Base-by-base conservation (phyloP, 1,140 invertebrate genomes). In the Apis florea region DNA sequence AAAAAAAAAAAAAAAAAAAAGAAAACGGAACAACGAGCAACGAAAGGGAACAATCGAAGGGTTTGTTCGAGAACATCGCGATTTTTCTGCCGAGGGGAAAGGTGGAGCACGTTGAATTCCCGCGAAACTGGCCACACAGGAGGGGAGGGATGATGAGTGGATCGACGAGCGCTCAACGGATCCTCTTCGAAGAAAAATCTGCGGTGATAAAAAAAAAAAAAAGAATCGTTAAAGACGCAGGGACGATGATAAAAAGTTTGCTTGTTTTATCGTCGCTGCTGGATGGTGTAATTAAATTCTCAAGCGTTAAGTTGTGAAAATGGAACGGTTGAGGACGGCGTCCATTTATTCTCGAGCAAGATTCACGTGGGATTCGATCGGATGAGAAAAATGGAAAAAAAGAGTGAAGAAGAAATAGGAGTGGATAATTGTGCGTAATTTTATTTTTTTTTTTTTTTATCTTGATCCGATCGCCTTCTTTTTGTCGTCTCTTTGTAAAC, bases 271-370 rank as follows among this genome's bases (percentile, higher is more conserved):
- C 40, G 54, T 15, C 40, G 2, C 24, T n/a, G n/a, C 40, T n/a
- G n/a, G 56, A 78, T 51, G 61, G 40, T 59, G 67, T 61, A 70
- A 78, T 78, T 78, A 78, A 70, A 78, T 70, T 56, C 31, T 40
- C 24, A 69, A 51, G 75, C 51, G 47, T 24, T 13, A 40, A 31
- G 2, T 21, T 61, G 49, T 59, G 24, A 78, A 78, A 59, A 59
- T 59, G 12, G 21, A 47, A 1, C 19, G 8, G 10, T 8, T 3
- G 10, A 8, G 53, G 24, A 1, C 8, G 59, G 59, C 2, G 21
- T 0, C 2, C 31, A n/a, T 26, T n/a, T 31, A 31, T 26, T 15
- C 47, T 19, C 31, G 31, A 8, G 31, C 26, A 12, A 4, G 49
- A 6, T 21, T 54, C 61, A 12, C 61, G 59, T 17, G 74, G 49